Evolutionary conservation across 2,888 invertebrate genomes (phyloP).

Genomic region (Tenthredo livida): DNA sequence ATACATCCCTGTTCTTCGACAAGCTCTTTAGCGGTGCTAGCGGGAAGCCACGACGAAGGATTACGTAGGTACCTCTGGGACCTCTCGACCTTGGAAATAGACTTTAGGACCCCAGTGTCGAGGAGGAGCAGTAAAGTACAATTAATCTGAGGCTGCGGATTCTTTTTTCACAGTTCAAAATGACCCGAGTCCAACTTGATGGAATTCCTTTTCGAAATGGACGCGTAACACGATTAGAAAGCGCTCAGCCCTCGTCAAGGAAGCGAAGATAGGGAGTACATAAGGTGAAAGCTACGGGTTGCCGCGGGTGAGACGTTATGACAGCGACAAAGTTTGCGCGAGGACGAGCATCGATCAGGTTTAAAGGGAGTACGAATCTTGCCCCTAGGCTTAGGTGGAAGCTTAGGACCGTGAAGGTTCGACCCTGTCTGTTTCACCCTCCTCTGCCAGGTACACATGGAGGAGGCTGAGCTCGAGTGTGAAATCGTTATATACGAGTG

Average conservation of each 20-base stretch:
- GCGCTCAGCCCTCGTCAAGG: conserved; percentile 13
- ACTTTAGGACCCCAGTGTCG: conserved; percentile 6
- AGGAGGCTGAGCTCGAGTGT: conserved; percentile 14
- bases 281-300: conserved; percentile 28
- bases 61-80: conserved; percentile 12
- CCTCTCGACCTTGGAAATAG: conserved; percentile 27
- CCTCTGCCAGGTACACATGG: conserved; percentile 33
- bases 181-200: neutral
- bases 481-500: conserved; percentile 23
- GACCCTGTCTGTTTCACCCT: conserved; percentile 43
- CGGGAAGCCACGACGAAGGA: conserved; percentile 27
- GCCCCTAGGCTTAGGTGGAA: conserved; percentile 25
- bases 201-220: conserved; percentile 8
- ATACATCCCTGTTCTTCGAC: neutral
- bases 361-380: conserved; percentile 41
- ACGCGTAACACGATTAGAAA: conserved; percentile 15
- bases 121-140: conserved; percentile 14
- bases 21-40: conserved; percentile 31
- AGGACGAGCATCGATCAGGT: conserved; percentile 63
- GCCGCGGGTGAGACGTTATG: conserved; percentile 34
- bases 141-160: conserved; percentile 11
- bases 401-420: conserved; percentile 38
- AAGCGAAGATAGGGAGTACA: conserved; percentile 17
- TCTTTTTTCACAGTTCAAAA: neutral
- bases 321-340: conserved; percentile 60